A percentile compares a stretch with the other conserved stretches of the same genome.
phyloP scores from a whole-genome alignment of 1,140 invertebrate species.

The Uloborus diversus region DNA sequence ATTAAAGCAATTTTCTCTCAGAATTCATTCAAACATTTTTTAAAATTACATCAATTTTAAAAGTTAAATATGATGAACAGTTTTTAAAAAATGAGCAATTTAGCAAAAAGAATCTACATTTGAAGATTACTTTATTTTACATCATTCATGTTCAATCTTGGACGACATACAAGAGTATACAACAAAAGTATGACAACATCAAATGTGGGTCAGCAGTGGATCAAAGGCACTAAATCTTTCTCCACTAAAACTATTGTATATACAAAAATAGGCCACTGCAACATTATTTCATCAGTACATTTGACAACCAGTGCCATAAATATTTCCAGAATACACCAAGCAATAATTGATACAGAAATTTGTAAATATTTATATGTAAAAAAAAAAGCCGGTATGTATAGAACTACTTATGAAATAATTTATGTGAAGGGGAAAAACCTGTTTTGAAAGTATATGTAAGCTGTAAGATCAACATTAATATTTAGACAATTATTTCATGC shows the following conservation, averaged over 20 bases:
- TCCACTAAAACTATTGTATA: conserved; percentile 52
- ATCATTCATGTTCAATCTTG: conserved; percentile 50
- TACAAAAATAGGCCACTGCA: conserved; percentile 56
- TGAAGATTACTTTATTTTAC: conserved; percentile 56
- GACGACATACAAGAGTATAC: conserved; percentile 50
- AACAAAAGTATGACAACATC: conserved; percentile 48
- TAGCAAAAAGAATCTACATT: no score
- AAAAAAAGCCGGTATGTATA: no score
- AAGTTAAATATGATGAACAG: no score
- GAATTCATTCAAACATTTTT: no score
- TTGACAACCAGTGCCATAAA: conserved; percentile 52
- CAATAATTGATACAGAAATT: conserved; percentile 11
- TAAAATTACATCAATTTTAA: no score
- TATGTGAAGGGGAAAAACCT: no score
- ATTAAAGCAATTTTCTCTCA: no score
- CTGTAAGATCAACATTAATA: no score
- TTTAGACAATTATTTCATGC: no score
- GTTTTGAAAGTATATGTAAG: no score
- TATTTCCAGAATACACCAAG: conserved; percentile 40
- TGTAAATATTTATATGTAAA: no score
- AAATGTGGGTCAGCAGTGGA: conserved; percentile 48
- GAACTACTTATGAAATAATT: neutral
- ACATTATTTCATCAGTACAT: conserved; percentile 37
- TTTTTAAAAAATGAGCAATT: no score
- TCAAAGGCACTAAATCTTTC: conserved; percentile 52